Conservation (phyloP, 92 coral and sea anemone species). For the Parazoanthus darwini region DNA sequence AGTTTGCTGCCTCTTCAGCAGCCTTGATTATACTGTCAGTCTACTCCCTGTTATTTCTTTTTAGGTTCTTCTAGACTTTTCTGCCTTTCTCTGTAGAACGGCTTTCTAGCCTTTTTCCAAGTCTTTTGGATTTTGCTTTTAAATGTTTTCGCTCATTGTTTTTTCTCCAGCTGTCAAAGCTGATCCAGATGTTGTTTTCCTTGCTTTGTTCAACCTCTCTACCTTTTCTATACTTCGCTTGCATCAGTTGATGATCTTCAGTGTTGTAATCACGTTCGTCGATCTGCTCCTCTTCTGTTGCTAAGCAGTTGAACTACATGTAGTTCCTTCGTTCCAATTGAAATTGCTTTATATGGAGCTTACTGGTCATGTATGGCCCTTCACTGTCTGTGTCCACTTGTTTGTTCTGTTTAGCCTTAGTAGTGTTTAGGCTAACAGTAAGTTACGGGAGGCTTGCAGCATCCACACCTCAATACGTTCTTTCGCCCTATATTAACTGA, state of each 20-base stretch:
- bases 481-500: no score
- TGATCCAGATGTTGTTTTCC: constrained; percentile 14
- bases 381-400: no score
- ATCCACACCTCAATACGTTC: no score
- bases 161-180: constrained; percentile 3
- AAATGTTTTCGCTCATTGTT: background rate
- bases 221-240: background rate
- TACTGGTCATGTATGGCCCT: background rate
- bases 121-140: background rate
- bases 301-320: constrained; percentile 6
- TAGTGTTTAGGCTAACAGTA: no score
- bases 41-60: background rate
- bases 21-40: background rate
- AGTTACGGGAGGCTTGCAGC: no score
- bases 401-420: no score
- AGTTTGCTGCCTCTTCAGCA: no score
- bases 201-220: constrained; percentile 3
- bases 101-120: background rate
- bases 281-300: background rate
- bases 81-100: background rate
- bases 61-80: background rate
- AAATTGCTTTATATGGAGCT: background rate
- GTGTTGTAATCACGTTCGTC: background rate
- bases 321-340: background rate
- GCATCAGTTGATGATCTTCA: background rate